Evolutionary conservation across 37 sponge, comb jelly and placozoan genomes (phyloP), one percentile per base, ranked within the genome.

Genomic region (Aplysina aerophoba): DNA sequence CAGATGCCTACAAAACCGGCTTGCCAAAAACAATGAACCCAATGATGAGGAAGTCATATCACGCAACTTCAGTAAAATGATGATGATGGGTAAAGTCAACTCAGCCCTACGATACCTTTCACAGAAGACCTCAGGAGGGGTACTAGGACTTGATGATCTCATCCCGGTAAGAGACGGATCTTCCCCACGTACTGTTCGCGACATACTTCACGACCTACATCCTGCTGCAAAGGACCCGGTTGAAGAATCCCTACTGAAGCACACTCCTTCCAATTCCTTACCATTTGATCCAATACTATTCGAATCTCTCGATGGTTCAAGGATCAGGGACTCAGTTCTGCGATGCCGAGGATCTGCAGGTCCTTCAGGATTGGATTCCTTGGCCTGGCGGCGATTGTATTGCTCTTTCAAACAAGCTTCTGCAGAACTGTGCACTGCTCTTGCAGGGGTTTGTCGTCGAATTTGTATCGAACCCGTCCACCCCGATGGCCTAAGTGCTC

Each of bases 61-160:
- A 17, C 4, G 17, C 30, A n/a, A n/a, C n/a, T 82, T 82, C 36
- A 21, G 61, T 4, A 58, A 28, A 15, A 11, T 82, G 12, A 82
- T 82, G 82, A 37, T 28, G 24, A 1, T 59, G 8, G 82, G 82
- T 0, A 57, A 33, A 11, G 82, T 82, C 4, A 58, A 22, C 3
- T 4, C 36, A 8, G 82, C 82, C 2, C 5, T 82, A 65, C 59
- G 82, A 59, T 38, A 17, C 36, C n/a, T 82, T 3, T 36, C 63
- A 25, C 4, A 31, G 33, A 14, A 37, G 5, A n/a, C n/a, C n/a
- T n/a, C n/a, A n/a, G n/a, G n/a, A n/a, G n/a, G n/a, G n/a, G n/a
- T n/a, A n/a, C n/a, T n/a, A n/a, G n/a, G n/a, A n/a, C n/a, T n/a
- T n/a, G n/a, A n/a, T n/a, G n/a, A n/a, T n/a, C n/a, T n/a, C n/a